Evolutionary conservation across 92 coral and sea anemone genomes (phyloP).

Genomic region (Porites rus): DNA sequence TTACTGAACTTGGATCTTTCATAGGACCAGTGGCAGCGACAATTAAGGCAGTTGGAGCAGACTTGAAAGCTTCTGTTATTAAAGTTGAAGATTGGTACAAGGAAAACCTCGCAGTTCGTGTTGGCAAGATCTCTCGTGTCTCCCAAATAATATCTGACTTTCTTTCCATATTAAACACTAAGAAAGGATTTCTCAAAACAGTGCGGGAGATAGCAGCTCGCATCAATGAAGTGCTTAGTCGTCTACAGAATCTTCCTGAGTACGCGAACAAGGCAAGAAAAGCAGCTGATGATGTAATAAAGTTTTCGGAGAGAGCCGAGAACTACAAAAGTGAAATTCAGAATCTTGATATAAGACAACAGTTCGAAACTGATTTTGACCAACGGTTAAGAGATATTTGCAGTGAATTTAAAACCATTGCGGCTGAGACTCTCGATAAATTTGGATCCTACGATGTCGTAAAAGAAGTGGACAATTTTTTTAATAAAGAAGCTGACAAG

Average conservation of each 20-base stretch:
- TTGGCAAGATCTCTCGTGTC: conserved; percentile 86
- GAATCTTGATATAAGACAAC: conserved; percentile 80
- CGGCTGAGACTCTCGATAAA: conserved; percentile 71
- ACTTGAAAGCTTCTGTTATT: conserved; percentile 80
- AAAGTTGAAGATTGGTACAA: conserved; percentile 90
- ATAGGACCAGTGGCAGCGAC: conserved; percentile 80
- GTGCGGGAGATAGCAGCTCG: conserved; percentile 76
- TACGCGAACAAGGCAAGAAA: conserved; percentile 89
- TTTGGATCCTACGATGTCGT: conserved; percentile 76
- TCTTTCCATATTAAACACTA: conserved; percentile 82
- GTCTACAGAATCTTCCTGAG: conserved; percentile 77
- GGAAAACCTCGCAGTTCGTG: conserved; percentile 75
- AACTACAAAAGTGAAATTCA: conserved; percentile 76
- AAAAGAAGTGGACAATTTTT: conserved; percentile 74
- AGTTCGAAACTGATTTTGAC: conserved; percentile 83
- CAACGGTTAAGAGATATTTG: conserved; percentile 77
- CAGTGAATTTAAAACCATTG: conserved; percentile 74
- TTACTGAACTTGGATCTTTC: conserved; percentile 71
- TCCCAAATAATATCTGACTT: conserved; percentile 86
- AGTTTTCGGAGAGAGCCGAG: conserved; percentile 81
- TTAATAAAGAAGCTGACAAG: conserved; percentile 79
- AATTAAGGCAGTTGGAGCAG: conserved; percentile 64
- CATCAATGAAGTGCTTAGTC: conserved; percentile 73
- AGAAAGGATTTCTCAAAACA: conserved; percentile 78
- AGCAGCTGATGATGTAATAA: conserved; percentile 84